These are phyloP conservation scores for Calcarius lapponicus DNA, from an alignment of 2,797 vertebrate genomes.

Conservation along the genomic window DNA sequence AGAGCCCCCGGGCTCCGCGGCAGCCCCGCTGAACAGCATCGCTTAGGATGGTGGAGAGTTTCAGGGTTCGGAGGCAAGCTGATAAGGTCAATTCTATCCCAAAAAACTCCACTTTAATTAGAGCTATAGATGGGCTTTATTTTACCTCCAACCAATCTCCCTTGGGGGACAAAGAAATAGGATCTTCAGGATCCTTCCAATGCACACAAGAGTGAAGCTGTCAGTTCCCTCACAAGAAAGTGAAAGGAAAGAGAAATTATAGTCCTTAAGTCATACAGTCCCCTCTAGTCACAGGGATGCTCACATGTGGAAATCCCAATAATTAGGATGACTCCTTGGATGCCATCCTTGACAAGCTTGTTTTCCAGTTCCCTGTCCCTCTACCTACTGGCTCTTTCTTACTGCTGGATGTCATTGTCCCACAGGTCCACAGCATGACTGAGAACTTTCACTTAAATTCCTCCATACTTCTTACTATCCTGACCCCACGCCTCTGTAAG, in stretches of 20 bases:
- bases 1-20: fast-evolving
- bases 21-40: neutral
- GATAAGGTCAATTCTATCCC: neutral
- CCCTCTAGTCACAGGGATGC: neutral
- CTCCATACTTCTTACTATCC: neutral
- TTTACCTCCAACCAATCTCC: neutral
- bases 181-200: neutral
- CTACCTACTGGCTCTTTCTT: neutral
- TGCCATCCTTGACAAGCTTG: neutral
- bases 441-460: neutral
- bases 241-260: neutral
- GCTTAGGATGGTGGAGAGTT: neutral
- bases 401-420: neutral
- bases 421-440: neutral
- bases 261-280: fast-evolving
- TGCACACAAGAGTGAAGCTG: neutral
- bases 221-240: fast-evolving
- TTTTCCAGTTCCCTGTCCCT: neutral
- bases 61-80: neutral
- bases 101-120: neutral
- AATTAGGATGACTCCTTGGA: neutral
- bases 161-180: neutral
- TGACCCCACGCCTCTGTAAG: neutral
- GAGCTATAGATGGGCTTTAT: neutral
- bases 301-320: neutral